Conservation (phyloP, 2,797 vertebrate species). For the Muraenolepis orangiensis region DNA sequence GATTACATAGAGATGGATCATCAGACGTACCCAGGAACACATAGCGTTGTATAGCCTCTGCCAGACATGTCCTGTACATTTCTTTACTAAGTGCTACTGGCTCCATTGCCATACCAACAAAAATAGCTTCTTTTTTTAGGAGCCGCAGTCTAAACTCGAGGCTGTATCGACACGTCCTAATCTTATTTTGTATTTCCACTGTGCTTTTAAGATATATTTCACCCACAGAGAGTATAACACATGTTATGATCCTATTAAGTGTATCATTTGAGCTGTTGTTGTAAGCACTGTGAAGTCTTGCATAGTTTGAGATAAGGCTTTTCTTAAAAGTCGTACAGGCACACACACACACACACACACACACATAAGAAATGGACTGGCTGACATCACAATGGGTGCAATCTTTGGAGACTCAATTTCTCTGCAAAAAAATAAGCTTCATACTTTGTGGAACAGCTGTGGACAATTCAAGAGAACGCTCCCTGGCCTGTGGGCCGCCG, state of each 20-base stretch:
- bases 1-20: neutral
- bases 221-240: slow-evolving; percentile 1
- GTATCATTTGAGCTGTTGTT: neutral
- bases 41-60: slow-evolving; percentile 2
- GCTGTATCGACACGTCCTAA: slow-evolving; percentile 1
- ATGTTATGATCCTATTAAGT: slow-evolving; percentile 1
- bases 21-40: slow-evolving; percentile 1
- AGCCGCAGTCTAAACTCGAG: slow-evolving; percentile 25
- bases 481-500: no score
- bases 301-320: neutral
- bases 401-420: slow-evolving; percentile 9
- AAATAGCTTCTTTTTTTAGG: slow-evolving; percentile 28
- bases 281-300: neutral
- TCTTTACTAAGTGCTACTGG: slow-evolving; percentile 65
- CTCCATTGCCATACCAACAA: slow-evolving; percentile 35
- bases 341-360: no score
- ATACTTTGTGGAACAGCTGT: neutral
- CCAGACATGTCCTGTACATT: slow-evolving; percentile 13
- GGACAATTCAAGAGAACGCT: slow-evolving; percentile 11
- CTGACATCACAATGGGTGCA: slow-evolving; percentile 1
- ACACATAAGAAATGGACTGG: slow-evolving; percentile 3
- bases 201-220: slow-evolving; percentile 43
- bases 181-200: slow-evolving; percentile 56
- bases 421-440: neutral
- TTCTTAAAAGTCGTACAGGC: slow-evolving; percentile 17